A percentile compares a stretch with the other conserved stretches of the same genome.
These are phyloP conservation scores for Hemithea aestivaria DNA, from an alignment of 2,888 invertebrate species.

Conservation along the genomic window DNA sequence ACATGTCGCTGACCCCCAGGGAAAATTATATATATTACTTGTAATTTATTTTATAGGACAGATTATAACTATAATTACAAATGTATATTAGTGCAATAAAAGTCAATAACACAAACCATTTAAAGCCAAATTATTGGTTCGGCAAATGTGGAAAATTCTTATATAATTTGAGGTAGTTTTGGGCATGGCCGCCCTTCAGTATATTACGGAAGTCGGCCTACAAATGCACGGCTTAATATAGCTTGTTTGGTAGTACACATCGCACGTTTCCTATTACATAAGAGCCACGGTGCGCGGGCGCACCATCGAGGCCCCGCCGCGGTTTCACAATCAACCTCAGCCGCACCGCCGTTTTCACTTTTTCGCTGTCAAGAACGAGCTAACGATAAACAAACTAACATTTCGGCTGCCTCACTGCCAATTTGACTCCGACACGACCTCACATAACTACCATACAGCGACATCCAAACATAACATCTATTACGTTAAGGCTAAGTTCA, in stretches of 20 bases:
- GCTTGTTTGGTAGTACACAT: conserved; percentile 33
- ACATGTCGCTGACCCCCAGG: too few species aligned
- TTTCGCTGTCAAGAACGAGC: conserved; percentile 79
- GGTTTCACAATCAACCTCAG: conserved; percentile 70
- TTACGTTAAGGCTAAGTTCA: conserved; percentile 43
- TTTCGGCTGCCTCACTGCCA: conserved; percentile 70
- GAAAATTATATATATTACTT: too few species aligned
- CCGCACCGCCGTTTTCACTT: conserved; percentile 74
- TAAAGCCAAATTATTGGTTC: conserved; percentile 13
- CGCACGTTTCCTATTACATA: conserved; percentile 63
- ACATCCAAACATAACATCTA: conserved; percentile 43
- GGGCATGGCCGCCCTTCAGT: conserved; percentile 19
- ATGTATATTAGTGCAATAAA: too few species aligned
- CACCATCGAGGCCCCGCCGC: conserved; percentile 55
- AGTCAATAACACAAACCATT: background rate
- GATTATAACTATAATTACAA: too few species aligned
- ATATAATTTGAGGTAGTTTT: conserved; percentile 16
- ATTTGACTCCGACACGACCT: conserved; percentile 35
- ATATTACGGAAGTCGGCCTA: conserved; percentile 25
- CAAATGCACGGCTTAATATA: conserved; percentile 29
- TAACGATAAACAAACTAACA: conserved; percentile 77
- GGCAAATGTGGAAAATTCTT: conserved; percentile 17
- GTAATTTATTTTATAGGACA: too few species aligned
- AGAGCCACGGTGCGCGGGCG: conserved; percentile 36
- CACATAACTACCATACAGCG: conserved; percentile 36